These are phyloP conservation scores for Conger conger DNA, from an alignment of 2,113 vertebrate species.

Conservation along the genomic window DNA sequence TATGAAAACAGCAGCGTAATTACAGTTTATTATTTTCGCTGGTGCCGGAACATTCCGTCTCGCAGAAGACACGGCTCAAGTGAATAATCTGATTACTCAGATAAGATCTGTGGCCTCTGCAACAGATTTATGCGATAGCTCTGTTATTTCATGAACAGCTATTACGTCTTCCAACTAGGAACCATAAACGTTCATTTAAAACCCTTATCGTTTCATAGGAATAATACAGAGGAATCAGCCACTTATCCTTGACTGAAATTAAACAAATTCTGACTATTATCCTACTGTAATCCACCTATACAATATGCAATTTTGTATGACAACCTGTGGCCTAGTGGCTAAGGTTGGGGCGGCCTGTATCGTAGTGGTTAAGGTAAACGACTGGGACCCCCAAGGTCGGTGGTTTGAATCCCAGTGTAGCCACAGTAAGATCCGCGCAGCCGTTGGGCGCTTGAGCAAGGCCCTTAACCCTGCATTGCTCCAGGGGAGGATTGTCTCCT, in stretches of 20 bases:
- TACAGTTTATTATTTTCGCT: slow-evolving; percentile 1
- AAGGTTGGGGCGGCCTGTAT: too few species aligned
- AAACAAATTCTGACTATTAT: neutral
- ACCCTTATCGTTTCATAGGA: neutral
- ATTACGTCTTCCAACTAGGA: neutral
- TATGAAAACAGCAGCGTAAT: neutral
- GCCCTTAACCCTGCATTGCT: too few species aligned
- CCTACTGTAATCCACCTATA: neutral
- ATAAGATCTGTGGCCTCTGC: neutral
- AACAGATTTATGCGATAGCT: neutral
- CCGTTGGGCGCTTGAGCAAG: too few species aligned
- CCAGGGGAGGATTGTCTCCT: too few species aligned
- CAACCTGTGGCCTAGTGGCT: too few species aligned
- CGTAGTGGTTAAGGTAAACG: too few species aligned
- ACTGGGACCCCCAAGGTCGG: too few species aligned
- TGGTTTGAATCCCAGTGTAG: too few species aligned
- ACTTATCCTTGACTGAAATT: neutral
- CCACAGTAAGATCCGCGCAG: too few species aligned
- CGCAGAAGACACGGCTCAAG: neutral
- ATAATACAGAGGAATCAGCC: neutral
- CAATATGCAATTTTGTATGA: neutral
- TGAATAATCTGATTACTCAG: neutral
- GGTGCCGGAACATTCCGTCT: neutral
- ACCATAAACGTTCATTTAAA: neutral
- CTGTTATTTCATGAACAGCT: neutral